Evolutionary conservation across 2,113 vertebrate genomes (phyloP).

Genomic region (Paratilapia polleni): DNA sequence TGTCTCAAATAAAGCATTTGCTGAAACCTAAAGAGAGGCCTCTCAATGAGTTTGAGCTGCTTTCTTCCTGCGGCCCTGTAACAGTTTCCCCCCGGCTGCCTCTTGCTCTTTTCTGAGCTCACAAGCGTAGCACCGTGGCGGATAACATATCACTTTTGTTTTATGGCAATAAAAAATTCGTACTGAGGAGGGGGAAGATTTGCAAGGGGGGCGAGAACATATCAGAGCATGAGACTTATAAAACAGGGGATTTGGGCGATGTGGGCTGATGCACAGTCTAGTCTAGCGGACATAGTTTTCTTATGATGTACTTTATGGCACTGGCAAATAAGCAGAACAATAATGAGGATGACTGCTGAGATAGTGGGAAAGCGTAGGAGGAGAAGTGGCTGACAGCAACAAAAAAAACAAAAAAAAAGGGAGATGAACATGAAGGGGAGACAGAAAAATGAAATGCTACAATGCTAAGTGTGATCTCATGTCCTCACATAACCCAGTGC

Average conservation of each 20-base stretch:
- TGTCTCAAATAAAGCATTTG: conserved; percentile 12
- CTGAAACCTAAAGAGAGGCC: background rate
- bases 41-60: conserved; percentile 18
- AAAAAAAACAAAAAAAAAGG: background rate
- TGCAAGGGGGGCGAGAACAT: background rate
- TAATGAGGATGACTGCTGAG: conserved; percentile 58
- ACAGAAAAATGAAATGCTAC: conserved; percentile 11
- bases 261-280: conserved; percentile 14
- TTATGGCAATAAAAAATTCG: background rate
- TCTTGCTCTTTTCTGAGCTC: background rate
- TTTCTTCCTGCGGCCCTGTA: background rate
- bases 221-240: background rate
- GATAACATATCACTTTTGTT: conserved; percentile 11
- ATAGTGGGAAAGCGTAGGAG: conserved; percentile 46
- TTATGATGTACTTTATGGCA: conserved; percentile 47
- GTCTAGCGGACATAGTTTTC: conserved; percentile 48
- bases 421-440: conserved; percentile 33
- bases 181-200: background rate
- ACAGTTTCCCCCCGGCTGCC: background rate
- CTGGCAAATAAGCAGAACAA: conserved; percentile 46
- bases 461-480: background rate
- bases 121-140: background rate
- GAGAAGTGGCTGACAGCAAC: conserved; percentile 34
- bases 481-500: conserved; percentile 31
- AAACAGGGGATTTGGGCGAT: background rate